Evolutionary conservation across 2,888 invertebrate species (phyloP).

Genomic region (Epirrita christyi): DNA sequence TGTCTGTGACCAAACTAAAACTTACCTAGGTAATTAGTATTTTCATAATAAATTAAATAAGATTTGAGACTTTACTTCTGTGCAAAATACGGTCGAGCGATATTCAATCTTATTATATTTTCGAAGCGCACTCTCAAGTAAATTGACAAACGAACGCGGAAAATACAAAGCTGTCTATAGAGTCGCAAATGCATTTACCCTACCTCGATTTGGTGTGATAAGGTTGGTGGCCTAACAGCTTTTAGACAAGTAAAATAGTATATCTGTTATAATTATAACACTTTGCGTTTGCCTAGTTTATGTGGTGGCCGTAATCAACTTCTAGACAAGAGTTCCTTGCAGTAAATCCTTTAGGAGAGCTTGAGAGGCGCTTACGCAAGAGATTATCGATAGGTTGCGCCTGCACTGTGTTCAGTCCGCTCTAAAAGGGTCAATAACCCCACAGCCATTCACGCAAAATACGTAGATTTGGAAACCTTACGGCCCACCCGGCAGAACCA

Average conservation of each 20-base stretch:
- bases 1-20: no score
- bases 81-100: no score
- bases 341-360: slow-evolving; percentile 70
- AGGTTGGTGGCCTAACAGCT: slow-evolving; percentile 48
- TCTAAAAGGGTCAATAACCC: slow-evolving; percentile 74
- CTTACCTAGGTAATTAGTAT: no score
- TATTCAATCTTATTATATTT: no score
- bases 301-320: slow-evolving; percentile 38
- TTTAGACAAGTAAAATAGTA: slow-evolving; percentile 53
- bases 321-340: slow-evolving; percentile 50
- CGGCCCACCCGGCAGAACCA: slow-evolving; percentile 51
- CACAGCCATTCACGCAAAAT: slow-evolving; percentile 65
- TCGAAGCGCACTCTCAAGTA: no score
- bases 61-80: no score
- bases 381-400: slow-evolving; percentile 71
- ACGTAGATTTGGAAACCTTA: slow-evolving; percentile 66
- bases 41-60: no score
- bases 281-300: slow-evolving; percentile 39
- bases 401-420: slow-evolving; percentile 68
- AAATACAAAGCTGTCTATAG: slow-evolving; percentile 13
- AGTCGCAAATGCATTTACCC: slow-evolving; percentile 30
- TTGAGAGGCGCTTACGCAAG: slow-evolving; percentile 72
- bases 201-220: slow-evolving; percentile 35
- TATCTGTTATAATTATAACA: slow-evolving; percentile 51
- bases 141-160: slow-evolving; percentile 26